phyloP scores from a whole-genome alignment of 1,140 invertebrate species.

The Pseudomyrmex dendroicus region DNA sequence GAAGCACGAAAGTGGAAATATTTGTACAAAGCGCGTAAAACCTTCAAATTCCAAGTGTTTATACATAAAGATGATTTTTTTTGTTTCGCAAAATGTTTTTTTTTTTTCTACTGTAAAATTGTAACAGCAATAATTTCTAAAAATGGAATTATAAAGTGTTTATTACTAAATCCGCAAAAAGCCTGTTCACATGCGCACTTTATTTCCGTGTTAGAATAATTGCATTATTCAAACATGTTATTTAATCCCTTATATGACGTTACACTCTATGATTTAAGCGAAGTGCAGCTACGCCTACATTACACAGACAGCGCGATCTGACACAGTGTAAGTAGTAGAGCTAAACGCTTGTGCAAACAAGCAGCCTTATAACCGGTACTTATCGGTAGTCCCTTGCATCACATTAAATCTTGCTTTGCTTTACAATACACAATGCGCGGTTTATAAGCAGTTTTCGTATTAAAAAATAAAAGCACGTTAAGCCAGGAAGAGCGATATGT shows the following conservation, averaged over 20 bases:
- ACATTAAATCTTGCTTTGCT: constrained; percentile 17
- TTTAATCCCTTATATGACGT: not conserved
- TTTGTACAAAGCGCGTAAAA: not conserved
- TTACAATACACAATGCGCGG: not conserved
- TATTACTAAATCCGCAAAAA: not conserved
- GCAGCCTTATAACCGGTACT: constrained; percentile 15
- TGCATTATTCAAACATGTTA: not conserved
- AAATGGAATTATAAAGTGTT: not conserved
- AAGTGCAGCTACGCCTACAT: not conserved
- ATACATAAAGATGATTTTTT: not conserved
- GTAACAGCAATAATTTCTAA: not conserved
- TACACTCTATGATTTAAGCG: constrained; percentile 15
- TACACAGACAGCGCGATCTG: not conserved
- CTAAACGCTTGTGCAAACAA: constrained; percentile 51
- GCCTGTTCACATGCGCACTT: not conserved
- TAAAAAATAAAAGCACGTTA: constrained; percentile 16
- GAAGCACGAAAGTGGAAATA: not conserved
- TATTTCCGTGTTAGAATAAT: not conserved
- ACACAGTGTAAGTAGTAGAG: constrained; percentile 45
- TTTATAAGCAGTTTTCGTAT: not conserved
- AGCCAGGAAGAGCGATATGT: not conserved
- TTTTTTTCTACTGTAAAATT: not conserved
- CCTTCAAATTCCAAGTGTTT: constrained; percentile 10
- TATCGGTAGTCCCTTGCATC: constrained; percentile 4
- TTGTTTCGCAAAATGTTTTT: not conserved